Evolutionary conservation across 2,113 vertebrate species (phyloP).

Genomic region (Ranitomeya imitator): DNA sequence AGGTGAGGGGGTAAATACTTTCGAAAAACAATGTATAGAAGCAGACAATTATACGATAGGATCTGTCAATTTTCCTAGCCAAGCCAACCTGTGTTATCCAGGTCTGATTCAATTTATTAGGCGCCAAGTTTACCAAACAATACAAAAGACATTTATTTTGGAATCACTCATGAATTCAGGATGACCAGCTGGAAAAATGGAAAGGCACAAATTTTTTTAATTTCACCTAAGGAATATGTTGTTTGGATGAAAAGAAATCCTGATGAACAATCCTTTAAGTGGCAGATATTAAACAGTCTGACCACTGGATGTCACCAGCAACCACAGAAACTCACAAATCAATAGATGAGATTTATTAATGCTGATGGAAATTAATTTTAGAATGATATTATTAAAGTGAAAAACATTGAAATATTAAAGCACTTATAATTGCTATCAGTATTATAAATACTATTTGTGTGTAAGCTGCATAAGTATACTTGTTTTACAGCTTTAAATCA

Average conservation of each 20-base stretch:
- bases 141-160: not conserved
- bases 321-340: conserved; percentile 63
- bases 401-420: not conserved
- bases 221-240: not conserved
- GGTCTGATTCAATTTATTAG: not conserved
- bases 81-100: not conserved
- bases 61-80: not conserved
- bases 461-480: not conserved
- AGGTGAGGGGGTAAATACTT: too few species aligned
- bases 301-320: conserved; percentile 74
- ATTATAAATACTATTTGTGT: not conserved
- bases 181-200: too few species aligned
- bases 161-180: too few species aligned
- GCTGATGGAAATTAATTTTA: not conserved
- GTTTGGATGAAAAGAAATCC: not conserved
- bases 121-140: not conserved
- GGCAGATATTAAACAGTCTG: conserved; percentile 60
- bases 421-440: not conserved
- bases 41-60: not conserved
- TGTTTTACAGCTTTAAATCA: not conserved
- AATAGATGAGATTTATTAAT: not conserved
- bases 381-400: not conserved
- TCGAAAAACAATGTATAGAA: too few species aligned
- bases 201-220: not conserved
- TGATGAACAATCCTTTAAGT: not conserved